Evolutionary conservation across 1,140 invertebrate genomes (phyloP).

Genomic region (Drosophila seguyi): DNA sequence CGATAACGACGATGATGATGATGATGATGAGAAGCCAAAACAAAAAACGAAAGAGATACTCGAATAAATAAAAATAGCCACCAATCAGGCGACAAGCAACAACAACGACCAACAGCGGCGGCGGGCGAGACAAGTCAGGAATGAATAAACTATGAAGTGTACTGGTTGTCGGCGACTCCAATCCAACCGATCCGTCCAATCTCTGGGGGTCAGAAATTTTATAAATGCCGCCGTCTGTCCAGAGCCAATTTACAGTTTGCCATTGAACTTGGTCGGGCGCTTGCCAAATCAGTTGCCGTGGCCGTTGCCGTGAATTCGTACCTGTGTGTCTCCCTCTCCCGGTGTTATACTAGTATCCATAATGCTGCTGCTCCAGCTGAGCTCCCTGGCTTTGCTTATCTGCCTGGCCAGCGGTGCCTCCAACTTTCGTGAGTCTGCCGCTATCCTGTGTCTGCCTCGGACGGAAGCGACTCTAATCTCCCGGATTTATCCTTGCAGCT

Average conservation of each 20-base stretch:
- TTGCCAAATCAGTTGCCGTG: slow-evolving; percentile 55
- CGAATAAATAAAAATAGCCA: slow-evolving; percentile 46
- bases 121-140: slow-evolving; percentile 72
- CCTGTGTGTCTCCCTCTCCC: background rate
- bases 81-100: slow-evolving; percentile 39
- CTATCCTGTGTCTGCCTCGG: background rate
- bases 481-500: slow-evolving; percentile 50
- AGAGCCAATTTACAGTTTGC: slow-evolving; percentile 84
- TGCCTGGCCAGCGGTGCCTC: slow-evolving; percentile 48
- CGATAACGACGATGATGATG: slow-evolving; percentile 46
- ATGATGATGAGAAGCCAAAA: slow-evolving; percentile 50
- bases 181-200: slow-evolving; percentile 1
- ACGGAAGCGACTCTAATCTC: background rate
- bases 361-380: slow-evolving; percentile 55
- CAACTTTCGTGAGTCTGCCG: slow-evolving; percentile 68
- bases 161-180: slow-evolving; percentile 39
- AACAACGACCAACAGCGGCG: slow-evolving; percentile 25
- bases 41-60: slow-evolving; percentile 45
- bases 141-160: slow-evolving; percentile 81
- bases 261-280: slow-evolving; percentile 84
- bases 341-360: background rate
- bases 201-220: slow-evolving; percentile 63
- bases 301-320: slow-evolving; percentile 21
- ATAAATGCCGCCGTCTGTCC: slow-evolving; percentile 83
- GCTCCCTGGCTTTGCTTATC: slow-evolving; percentile 34